Percentiles rank a stretch among this genome's conserved stretches.
These are phyloP conservation scores for Drosophila kanapiae DNA, from an alignment of 1,140 invertebrate species.

Conservation along the genomic window DNA sequence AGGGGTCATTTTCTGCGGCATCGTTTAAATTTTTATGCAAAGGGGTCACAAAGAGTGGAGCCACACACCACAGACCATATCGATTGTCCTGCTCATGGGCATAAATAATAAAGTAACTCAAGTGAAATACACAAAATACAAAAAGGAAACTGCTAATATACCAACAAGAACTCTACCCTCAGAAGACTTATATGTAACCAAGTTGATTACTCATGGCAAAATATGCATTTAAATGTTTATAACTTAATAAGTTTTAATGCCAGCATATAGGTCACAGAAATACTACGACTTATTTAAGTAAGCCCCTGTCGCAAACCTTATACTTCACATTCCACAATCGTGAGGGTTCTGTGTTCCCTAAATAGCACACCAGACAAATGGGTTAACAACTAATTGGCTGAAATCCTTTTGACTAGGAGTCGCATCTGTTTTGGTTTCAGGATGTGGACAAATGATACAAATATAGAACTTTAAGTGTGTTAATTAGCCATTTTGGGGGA, in stretches of 20 bases:
- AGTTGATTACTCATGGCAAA: not conserved
- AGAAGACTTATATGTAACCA: not conserved
- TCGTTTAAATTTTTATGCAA: slow-evolving; percentile 29
- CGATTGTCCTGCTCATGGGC: slow-evolving; percentile 32
- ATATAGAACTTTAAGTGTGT: slow-evolving; percentile 18
- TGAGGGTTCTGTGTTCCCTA: slow-evolving; percentile 2
- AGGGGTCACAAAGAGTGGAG: slow-evolving; percentile 22
- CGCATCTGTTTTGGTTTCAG: not conserved
- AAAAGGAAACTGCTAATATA: not conserved
- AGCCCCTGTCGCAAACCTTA: not conserved
- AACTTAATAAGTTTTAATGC: not conserved
- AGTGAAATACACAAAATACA: slow-evolving; percentile 23
- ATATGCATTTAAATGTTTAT: slow-evolving; percentile 1
- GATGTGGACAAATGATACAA: slow-evolving; percentile 1
- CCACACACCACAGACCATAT: slow-evolving; percentile 8
- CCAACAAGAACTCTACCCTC: not conserved
- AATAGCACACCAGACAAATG: slow-evolving; percentile 24
- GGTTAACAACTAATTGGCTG: slow-evolving; percentile 12
- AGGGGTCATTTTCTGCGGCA: slow-evolving; percentile 24
- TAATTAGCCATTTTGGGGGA: slow-evolving; percentile 13
- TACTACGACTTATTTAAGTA: not conserved
- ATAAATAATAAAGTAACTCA: slow-evolving; percentile 48
- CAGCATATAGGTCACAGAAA: not conserved
- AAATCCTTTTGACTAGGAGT: slow-evolving; percentile 7
- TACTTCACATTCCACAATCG: not conserved